Base-by-base conservation (phyloP, 2,113 vertebrate genomes). In the Oxyura jamaicensis region DNA sequence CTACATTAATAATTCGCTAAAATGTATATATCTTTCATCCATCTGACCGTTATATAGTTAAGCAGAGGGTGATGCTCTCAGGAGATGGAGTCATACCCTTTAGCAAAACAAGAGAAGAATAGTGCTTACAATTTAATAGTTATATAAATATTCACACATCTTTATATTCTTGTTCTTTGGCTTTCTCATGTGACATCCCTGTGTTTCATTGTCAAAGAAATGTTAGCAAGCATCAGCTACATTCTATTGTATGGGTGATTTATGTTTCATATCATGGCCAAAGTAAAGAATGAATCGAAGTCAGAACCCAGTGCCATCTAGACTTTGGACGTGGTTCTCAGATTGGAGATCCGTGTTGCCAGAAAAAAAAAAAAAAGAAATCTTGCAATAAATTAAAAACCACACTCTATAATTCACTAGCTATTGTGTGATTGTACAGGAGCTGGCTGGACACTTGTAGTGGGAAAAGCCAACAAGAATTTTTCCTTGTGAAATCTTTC, bases 361-460 rank as follows among this genome's bases (percentile, higher is more conserved):
- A 67, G 80, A 62, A 46, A 31, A 62, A 46, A 31, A 76, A 60
- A 44, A 50, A 22, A 21, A 7, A 33, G 23, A 21, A 26, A 89
- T 83, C 67, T 86, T 93, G 67, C 68, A 63, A 60, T 90, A 83
- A 94, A 93, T 95, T 75, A 83, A 91, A 90, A 82, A 15, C 35
- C 68, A 63, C 67, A 21, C 76, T 79, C 68, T 73, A 6, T 96
- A 97, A 93, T 93, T 97, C 85, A 94, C 36, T 73, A 19, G 10
- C 93, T 94, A 77, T 96, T 96, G 91, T 95, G 93, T 91, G 84
- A 83, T 90, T 91, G 5, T 91, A 90, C 92, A 92, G 95, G 63
- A 90, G 91, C 93, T 96, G 90, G 85, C 77, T 80, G 91, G 91
- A 59, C 77, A 71, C 71, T 83, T 63, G 55, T 1, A 87, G 63